Conservation (phyloP, 2,797 vertebrate species). For the Tangara arthus region DNA sequence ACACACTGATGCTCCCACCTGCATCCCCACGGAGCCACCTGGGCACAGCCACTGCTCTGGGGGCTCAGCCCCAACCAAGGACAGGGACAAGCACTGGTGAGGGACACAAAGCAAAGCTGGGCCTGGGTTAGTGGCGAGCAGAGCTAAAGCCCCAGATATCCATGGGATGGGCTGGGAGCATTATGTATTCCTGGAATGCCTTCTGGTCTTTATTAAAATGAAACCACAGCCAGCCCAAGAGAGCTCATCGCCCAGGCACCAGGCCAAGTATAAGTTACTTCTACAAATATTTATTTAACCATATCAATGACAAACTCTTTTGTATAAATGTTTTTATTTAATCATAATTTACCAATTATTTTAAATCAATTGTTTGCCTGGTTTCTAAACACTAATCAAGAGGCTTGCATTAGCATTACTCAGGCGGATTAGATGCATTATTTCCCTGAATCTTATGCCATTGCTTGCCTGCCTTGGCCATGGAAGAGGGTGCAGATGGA, state of each 20-base stretch:
- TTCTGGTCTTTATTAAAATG: constrained; percentile 75
- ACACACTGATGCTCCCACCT: fast-evolving
- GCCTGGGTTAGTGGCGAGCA: neutral
- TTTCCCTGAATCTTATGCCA: constrained; percentile 36
- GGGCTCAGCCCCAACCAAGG: neutral
- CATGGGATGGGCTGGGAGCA: constrained; percentile 45
- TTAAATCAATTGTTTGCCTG: constrained; percentile 76
- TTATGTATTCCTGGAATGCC: constrained; percentile 66
- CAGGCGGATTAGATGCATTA: constrained; percentile 68
- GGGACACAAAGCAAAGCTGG: neutral
- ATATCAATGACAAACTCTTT: constrained; percentile 75
- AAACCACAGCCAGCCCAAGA: constrained; percentile 68
- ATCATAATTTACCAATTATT: constrained; percentile 78
- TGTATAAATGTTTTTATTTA: constrained; percentile 76
- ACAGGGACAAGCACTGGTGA: neutral
- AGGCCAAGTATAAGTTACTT: constrained; percentile 71
- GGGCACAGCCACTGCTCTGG: neutral
- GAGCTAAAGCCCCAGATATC: constrained; percentile 45
- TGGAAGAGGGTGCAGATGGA: constrained; percentile 8
- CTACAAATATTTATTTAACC: constrained; percentile 77
- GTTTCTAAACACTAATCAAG: constrained; percentile 75
- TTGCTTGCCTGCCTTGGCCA: constrained; percentile 51
- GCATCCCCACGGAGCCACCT: neutral
- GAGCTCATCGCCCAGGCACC: constrained; percentile 63
- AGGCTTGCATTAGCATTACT: constrained; percentile 71